A percentile compares a stretch with the other conserved stretches of the same genome.
These are phyloP conservation scores for Natrix natrix DNA, from an alignment of 2,797 vertebrate species.

Conservation along the genomic window DNA sequence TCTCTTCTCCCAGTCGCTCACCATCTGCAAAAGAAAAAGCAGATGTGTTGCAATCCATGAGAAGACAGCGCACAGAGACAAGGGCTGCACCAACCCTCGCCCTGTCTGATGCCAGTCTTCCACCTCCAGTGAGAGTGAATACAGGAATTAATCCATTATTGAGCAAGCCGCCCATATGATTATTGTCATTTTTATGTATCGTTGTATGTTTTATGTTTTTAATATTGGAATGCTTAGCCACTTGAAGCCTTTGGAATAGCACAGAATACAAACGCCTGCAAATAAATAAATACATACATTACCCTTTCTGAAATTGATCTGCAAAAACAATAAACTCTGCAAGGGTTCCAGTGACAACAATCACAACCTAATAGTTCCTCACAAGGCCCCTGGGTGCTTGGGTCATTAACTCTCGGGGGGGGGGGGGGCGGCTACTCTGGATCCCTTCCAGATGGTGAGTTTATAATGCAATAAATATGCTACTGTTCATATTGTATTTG, in stretches of 20 bases:
- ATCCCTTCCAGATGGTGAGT: not conserved
- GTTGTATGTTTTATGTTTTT: not conserved
- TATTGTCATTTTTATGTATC: not conserved
- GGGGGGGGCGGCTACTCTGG: not conserved
- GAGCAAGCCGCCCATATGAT: not conserved
- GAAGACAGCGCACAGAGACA: not conserved
- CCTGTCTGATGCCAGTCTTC: not conserved
- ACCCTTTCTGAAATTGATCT: not conserved
- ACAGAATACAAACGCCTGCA: not conserved
- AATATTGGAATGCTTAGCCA: not conserved
- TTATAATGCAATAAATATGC: not conserved
- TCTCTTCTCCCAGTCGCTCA: constrained; percentile 83
- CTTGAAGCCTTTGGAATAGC: not conserved
- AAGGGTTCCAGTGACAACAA: not conserved
- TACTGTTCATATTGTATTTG: not conserved
- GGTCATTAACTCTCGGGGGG: not conserved
- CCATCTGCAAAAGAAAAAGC: constrained; percentile 75
- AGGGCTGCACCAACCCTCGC: not conserved
- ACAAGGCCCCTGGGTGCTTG: not conserved
- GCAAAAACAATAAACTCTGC: not conserved
- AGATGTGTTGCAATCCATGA: constrained; percentile 5
- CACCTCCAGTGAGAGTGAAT: not conserved
- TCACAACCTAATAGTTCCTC: not conserved
- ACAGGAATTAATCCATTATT: not conserved
- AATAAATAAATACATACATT: not conserved